Conservation (phyloP, 2,888 invertebrate genomes). For the Gastrophysa polygoni region DNA sequence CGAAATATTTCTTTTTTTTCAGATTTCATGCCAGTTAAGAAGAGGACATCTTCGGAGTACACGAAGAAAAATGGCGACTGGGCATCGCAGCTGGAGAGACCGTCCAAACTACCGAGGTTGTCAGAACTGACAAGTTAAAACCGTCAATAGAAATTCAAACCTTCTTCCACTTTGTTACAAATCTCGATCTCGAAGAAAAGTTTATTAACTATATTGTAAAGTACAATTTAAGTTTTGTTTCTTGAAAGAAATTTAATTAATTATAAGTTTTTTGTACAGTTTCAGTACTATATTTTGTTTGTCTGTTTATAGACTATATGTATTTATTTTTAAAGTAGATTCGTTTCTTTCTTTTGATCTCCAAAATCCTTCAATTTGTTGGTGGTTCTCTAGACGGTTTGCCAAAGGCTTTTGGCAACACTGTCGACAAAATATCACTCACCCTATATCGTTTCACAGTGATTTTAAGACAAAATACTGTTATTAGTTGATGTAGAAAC, state of each 20-base stretch:
- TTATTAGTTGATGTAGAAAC: too few species aligned
- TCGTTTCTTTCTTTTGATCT: constrained; percentile 49
- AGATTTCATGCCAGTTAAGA: constrained; percentile 73
- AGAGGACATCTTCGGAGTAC: constrained; percentile 60
- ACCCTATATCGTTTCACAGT: too few species aligned
- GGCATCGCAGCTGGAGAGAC: constrained; percentile 53
- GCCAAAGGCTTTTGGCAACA: constrained; percentile 5
- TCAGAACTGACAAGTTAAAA: constrained; percentile 45
- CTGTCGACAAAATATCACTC: constrained; percentile 30
- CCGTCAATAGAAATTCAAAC: constrained; percentile 23
- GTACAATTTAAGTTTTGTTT: constrained; percentile 50
- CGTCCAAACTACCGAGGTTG: constrained; percentile 57
- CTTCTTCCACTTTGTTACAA: constrained; percentile 47
- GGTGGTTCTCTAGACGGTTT: constrained; percentile 26
- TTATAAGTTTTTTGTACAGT: constrained; percentile 45
- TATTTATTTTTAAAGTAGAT: constrained; percentile 43
- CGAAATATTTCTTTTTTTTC: constrained; percentile 57
- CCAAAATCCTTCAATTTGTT: constrained; percentile 45
- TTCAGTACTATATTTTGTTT: constrained; percentile 48
- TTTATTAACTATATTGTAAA: constrained; percentile 45
- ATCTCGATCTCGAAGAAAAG: constrained; percentile 48
- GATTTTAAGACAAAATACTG: too few species aligned
- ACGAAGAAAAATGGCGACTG: constrained; percentile 42
- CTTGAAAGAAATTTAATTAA: constrained; percentile 47
- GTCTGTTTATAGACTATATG: constrained; percentile 45